Percentiles rank a stretch among this genome's conserved stretches.
phyloP scores from a whole-genome alignment of 1,140 invertebrate species.

The Drosophila azteca region DNA sequence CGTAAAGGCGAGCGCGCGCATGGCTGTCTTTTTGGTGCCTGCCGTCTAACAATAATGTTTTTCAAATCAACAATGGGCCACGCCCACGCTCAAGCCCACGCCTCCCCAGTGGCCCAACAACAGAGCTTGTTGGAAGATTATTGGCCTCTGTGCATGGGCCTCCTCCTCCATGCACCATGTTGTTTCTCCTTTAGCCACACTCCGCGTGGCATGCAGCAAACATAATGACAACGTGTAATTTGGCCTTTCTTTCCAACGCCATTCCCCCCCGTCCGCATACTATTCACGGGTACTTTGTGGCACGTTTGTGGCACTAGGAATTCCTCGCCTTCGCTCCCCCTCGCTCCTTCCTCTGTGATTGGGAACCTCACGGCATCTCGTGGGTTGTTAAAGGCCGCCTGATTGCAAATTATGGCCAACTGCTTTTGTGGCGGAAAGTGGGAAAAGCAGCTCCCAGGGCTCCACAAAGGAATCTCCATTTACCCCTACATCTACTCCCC shows the following conservation, averaged over 20 bases:
- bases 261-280: not conserved
- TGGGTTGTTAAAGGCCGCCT: conserved; percentile 49
- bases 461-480: conserved; percentile 5
- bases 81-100: not conserved
- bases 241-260: conserved; percentile 67
- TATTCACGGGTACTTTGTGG: too few species aligned
- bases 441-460: not conserved
- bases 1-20: not conserved
- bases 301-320: conserved; percentile 40
- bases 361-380: conserved; percentile 43
- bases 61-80: conserved; percentile 52
- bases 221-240: conserved; percentile 58
- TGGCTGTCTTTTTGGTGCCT: too few species aligned
- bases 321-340: conserved; percentile 20
- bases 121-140: not conserved
- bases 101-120: conserved; percentile 1
- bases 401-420: conserved; percentile 53
- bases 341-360: conserved; percentile 21
- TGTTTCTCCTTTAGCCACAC: conserved; percentile 57
- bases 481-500: not conserved
- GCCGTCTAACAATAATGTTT: conserved; percentile 37
- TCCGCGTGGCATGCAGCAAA: conserved; percentile 45
- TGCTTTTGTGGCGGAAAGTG: conserved; percentile 13
- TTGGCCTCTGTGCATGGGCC: not conserved
- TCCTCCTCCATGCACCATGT: conserved; percentile 9